Base-by-base conservation (phyloP, 2,797 vertebrate species). In the Spatula clypeata region DNA sequence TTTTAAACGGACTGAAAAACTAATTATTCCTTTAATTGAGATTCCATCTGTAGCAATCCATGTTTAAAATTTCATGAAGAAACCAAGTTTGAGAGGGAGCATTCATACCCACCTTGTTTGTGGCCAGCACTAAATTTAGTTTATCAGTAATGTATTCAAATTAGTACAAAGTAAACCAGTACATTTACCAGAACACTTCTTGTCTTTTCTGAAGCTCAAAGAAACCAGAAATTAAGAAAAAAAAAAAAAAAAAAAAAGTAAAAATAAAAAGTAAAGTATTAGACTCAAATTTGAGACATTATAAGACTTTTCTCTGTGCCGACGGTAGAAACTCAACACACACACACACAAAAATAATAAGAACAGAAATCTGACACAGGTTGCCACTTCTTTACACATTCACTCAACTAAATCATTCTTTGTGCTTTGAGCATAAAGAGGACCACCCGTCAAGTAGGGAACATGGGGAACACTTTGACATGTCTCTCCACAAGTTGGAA, bases 11-110 rank as follows among this genome's bases (percentile, higher is more conserved):
- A n/a, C 61, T 53, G 61, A 96, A 94, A 94, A 45, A 80, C 17
- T 60, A 83, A 80, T 80, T 93, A 77, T 64, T 86, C n/a, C n/a
- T 94, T 88, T 93, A 85, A 61, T 44, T 70, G 79, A 91, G 42
- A 55, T 88, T 90, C 73, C 19, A 47, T 95, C 88, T 79, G 55
- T 87, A 80, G 57, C 26, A 93, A 90, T 53, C 20, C 71, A 29
- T 8, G n/a, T 75, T 88, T 79, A 85, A 83, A 38, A 60, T 71
- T 71, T 76, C 55, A 32, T 74, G 40, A 45, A 36, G 64, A 73
- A 76, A 76, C 8, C 8, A 66, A 69, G 26, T 29, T 40, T 55
- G 49, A 72, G 49, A 79, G 11, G 27, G 29, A 77, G 62, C 40
- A 57, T 93, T 94, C 54, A 32, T 80, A 94, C 32, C 38, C 61